Evolutionary conservation across 2,888 invertebrate species (phyloP), one percentile per base, ranked within the genome.

Genomic region (Bombylius discolor): DNA sequence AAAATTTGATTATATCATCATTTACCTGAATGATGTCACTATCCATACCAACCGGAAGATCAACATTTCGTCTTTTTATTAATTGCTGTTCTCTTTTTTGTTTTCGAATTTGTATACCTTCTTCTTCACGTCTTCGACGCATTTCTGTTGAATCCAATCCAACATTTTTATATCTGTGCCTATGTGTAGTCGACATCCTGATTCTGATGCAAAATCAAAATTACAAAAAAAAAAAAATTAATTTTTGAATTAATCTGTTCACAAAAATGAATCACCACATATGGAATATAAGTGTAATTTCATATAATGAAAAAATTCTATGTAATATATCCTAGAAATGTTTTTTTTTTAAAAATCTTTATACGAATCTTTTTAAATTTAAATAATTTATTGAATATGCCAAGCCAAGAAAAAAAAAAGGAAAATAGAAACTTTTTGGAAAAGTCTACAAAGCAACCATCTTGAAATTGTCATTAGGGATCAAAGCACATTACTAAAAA

Each of bases 21-120:
- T 49, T 58, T 66, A 77, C 77, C 67, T 77, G 76, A 52, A 75
- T 64, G 54, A 64, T 62, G 42, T 68, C 66, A 57, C 65, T 67
- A 67, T 71, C 61, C 72, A 69, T 61, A 73, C 76, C 61, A 72
- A 69, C 64, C 70, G 77, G 58, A 42, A 67, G 62, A 55, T 72
- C 72, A 55, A 95, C 93, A 82, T 96, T 95, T 64, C 96, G 80
- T 57, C 93, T 79, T 76, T 96, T 96, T 61, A 89, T 91, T 45
- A 96, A 76, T 72, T 96, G 96, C 70, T 94, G 92, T 72, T 97
- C 97, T 60, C 96, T 78, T 74, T 96, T 96, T 67, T 93, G 93
- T 78, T 97, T 97, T 53, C 97, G 78, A 51, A 98, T 78, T 69
- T 97, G 96, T 36, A 98, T 89, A 34, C 96, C 96, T 73, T 96